Evolutionary conservation across 2,888 invertebrate species (phyloP).

Genomic region (Trissolcus japonicus): DNA sequence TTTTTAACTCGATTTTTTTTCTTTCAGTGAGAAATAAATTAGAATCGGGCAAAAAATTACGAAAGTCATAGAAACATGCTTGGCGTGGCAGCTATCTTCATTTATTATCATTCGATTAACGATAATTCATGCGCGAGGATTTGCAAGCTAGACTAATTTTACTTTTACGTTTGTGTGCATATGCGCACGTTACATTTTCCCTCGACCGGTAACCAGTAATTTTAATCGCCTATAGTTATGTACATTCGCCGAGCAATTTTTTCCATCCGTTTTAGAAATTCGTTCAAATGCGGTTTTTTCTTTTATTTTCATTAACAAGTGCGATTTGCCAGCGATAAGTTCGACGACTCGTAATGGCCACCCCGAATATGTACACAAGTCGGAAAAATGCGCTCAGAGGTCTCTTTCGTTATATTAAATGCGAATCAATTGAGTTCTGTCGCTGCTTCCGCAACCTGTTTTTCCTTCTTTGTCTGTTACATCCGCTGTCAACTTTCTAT

Average conservation of each 20-base stretch:
- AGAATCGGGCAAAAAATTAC: background rate
- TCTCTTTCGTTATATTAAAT: conserved; percentile 36
- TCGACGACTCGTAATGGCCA: conserved; percentile 19
- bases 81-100: conserved; percentile 16
- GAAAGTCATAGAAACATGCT: conserved; percentile 16
- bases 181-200: background rate
- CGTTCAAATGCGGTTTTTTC: background rate
- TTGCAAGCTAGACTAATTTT: conserved; percentile 9
- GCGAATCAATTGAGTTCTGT: conserved; percentile 40
- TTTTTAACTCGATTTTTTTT: too few relatives aligned
- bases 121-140: conserved; percentile 24
- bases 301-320: conserved; percentile 4
- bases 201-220: conserved; percentile 8
- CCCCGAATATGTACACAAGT: conserved; percentile 12
- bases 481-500: conserved; percentile 62
- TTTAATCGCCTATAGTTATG: conserved; percentile 11
- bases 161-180: conserved; percentile 5
- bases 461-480: conserved; percentile 55
- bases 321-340: conserved; percentile 21
- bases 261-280: conserved; percentile 26
- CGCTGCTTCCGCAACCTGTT: conserved; percentile 44
- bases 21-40: too few relatives aligned
- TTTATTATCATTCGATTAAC: conserved; percentile 25
- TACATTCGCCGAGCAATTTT: conserved; percentile 13
- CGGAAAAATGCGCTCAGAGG: conserved; percentile 16